phyloP scores from a whole-genome alignment of 2,888 invertebrate species.

The Eupeodes latifasciatus region DNA sequence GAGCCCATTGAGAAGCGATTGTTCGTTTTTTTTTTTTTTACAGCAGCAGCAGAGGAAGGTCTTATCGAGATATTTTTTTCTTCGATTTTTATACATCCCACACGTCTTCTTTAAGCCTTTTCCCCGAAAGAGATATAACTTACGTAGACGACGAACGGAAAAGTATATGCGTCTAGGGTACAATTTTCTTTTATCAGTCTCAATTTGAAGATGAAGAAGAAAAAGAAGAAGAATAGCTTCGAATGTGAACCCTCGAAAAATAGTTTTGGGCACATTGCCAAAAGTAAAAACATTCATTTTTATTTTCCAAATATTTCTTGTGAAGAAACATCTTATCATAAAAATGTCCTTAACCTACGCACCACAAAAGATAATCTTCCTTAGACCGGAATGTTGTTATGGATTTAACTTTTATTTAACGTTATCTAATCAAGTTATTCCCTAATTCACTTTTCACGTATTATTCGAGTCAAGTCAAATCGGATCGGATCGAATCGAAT shows the following conservation, averaged over 20 bases:
- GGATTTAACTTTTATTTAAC: background rate
- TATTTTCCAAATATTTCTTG: background rate
- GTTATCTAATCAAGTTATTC: constrained; percentile 12
- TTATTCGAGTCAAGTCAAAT: too few species aligned
- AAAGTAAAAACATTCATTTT: background rate
- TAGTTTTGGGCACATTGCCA: background rate
- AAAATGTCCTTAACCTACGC: background rate
- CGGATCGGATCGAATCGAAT: background rate
- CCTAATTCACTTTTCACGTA: background rate
- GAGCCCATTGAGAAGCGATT: constrained; percentile 60
- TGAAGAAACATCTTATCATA: background rate
- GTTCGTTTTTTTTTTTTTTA: constrained; percentile 29
- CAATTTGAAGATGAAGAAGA: background rate
- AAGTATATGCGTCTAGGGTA: constrained; percentile 24
- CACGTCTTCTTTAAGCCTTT: background rate
- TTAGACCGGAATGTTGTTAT: background rate
- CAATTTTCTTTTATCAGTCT: background rate
- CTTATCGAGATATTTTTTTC: constrained; percentile 51
- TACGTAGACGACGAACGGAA: background rate
- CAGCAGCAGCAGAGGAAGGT: constrained; percentile 15
- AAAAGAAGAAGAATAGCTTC: background rate
- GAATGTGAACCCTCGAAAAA: background rate
- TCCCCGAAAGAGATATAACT: background rate
- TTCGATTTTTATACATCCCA: background rate
- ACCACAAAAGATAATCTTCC: background rate